Percentiles rank a stretch among this genome's conserved stretches.
Conservation (phyloP, 53 echinoderm and acorn worm species). For the Stichopus horrens region DNA sequence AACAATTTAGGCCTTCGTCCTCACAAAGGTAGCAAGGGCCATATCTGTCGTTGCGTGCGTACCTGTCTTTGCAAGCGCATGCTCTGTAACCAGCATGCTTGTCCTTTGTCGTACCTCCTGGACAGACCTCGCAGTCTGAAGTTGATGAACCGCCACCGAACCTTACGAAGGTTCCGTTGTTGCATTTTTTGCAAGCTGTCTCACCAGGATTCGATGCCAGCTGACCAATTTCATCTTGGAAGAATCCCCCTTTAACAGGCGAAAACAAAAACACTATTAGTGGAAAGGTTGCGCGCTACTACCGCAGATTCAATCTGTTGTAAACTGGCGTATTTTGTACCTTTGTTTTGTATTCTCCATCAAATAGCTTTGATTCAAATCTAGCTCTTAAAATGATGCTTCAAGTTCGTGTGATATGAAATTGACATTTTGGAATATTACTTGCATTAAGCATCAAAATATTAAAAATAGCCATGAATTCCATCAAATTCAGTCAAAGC, state of each 20-base stretch:
- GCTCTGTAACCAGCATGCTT: slow-evolving; percentile 10
- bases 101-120: neutral
- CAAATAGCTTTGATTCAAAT: too few species aligned
- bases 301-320: too few species aligned
- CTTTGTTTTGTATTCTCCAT: too few species aligned
- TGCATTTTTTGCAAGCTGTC: neutral
- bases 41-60: slow-evolving; percentile 6
- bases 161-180: slow-evolving; percentile 31
- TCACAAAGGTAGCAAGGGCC: neutral
- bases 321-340: too few species aligned
- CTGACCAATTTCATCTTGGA: slow-evolving; percentile 13
- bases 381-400: too few species aligned
- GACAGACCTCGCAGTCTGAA: slow-evolving; percentile 14
- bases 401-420: too few species aligned
- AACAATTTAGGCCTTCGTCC: slow-evolving; percentile 24
- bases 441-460: too few species aligned
- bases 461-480: too few species aligned
- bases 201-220: neutral
- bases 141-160: neutral
- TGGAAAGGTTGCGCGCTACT: too few species aligned
- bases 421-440: too few species aligned
- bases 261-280: too few species aligned
- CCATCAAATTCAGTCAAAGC: too few species aligned
- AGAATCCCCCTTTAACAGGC: slow-evolving; percentile 11
- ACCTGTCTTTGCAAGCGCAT: slow-evolving; percentile 1